Conservation (phyloP, 2,113 vertebrate genomes). For the Addax nasomaculatus region DNA sequence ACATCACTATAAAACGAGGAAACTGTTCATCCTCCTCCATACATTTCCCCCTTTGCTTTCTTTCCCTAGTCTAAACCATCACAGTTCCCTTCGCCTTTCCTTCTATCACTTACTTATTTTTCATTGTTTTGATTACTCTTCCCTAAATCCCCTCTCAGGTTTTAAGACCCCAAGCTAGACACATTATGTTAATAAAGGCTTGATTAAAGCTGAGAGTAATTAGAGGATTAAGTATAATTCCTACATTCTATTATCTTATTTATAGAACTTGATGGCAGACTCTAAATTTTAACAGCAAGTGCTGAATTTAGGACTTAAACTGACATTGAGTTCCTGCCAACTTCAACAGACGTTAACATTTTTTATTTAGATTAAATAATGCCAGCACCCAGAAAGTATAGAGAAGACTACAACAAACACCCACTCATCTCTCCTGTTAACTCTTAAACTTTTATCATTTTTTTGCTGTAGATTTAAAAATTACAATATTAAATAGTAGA, state of each 20-base stretch:
- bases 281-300: constrained; percentile 70
- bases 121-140: constrained; percentile 73
- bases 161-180: constrained; percentile 71
- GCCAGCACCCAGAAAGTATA: not conserved
- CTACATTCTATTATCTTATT: constrained; percentile 77
- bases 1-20: not conserved
- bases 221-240: constrained; percentile 74
- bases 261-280: constrained; percentile 71
- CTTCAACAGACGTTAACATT: constrained; percentile 33
- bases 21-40: not conserved
- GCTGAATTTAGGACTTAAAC: constrained; percentile 62
- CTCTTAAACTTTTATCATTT: not conserved
- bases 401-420: not conserved
- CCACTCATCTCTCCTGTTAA: not conserved
- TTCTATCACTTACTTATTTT: constrained; percentile 60
- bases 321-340: constrained; percentile 3
- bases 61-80: not conserved
- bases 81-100: constrained; percentile 34
- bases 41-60: not conserved
- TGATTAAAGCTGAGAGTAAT: constrained; percentile 76
- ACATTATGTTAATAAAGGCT: constrained; percentile 76
- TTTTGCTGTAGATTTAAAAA: constrained; percentile 7
- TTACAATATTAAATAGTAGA: not conserved
- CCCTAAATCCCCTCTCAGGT: constrained; percentile 63
- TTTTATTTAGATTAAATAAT: constrained; percentile 49